Percentiles rank a stretch among this genome's conserved stretches.
phyloP scores from a whole-genome alignment of 2,888 invertebrate genomes.

The Cremastinae sp. region DNA sequence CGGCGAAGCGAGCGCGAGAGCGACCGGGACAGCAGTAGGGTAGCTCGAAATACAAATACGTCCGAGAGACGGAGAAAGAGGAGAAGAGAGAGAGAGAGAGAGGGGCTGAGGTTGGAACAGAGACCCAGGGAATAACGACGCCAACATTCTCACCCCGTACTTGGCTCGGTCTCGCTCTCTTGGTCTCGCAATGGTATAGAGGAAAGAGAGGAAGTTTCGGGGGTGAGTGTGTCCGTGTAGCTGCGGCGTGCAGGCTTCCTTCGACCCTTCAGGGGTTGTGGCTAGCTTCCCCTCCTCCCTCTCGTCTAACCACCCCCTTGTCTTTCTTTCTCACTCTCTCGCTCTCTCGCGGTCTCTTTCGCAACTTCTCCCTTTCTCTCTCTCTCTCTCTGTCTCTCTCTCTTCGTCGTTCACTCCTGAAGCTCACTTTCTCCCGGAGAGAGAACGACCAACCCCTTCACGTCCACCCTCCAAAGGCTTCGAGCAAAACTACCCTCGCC shows the following conservation, averaged over 20 bases:
- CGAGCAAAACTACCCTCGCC: constrained; percentile 79
- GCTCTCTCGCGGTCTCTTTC: constrained; percentile 44
- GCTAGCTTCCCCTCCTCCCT: constrained; percentile 77
- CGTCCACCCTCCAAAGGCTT: constrained; percentile 66
- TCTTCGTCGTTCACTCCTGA: constrained; percentile 32
- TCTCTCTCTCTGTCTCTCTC: constrained; percentile 12
- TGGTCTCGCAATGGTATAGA: constrained; percentile 40
- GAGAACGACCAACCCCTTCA: constrained; percentile 59
- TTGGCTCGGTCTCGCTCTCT: constrained; percentile 50
- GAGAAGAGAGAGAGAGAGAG: background rate
- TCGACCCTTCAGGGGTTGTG: constrained; percentile 81
- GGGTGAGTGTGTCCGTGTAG: constrained; percentile 70
- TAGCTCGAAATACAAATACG: constrained; percentile 15
- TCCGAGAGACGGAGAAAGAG: constrained; percentile 38
- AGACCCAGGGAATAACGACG: constrained; percentile 56
- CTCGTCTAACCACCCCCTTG: constrained; percentile 65
- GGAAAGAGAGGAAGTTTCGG: no score
- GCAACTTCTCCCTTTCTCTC: no score
- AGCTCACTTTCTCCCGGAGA: constrained; percentile 41
- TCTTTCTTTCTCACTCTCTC: constrained; percentile 60
- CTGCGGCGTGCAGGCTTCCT: constrained; percentile 77
- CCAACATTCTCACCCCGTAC: constrained; percentile 58
- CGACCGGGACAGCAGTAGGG: constrained; percentile 28
- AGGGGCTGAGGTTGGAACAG: constrained; percentile 52
- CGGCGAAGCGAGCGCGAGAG: constrained; percentile 52